A percentile compares a stretch with the other conserved stretches of the same genome.
These are phyloP conservation scores for Penaeus japonicus DNA, from an alignment of 1,140 invertebrate genomes.

Conservation along the genomic window DNA sequence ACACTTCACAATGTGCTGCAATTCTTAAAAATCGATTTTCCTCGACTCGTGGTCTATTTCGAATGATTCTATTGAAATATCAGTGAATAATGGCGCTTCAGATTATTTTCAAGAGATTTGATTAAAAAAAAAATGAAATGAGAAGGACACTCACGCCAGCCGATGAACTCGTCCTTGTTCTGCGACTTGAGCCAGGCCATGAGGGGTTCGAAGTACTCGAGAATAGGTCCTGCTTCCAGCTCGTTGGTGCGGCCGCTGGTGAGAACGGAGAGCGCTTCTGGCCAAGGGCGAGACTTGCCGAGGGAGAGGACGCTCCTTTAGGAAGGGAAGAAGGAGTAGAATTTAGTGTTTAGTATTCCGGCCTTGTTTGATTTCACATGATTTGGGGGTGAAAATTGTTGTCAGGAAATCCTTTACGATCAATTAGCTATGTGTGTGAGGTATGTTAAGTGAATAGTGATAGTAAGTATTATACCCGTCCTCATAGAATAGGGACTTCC, in stretches of 20 bases:
- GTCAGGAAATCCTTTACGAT: too few species aligned
- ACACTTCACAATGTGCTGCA: too few species aligned
- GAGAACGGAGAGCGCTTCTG: slow-evolving; percentile 81
- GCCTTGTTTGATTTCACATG: too few species aligned
- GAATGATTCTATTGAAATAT: too few species aligned
- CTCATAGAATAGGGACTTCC: too few species aligned
- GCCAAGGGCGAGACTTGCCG: slow-evolving; percentile 84
- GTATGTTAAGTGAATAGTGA: too few species aligned
- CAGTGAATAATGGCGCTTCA: background rate
- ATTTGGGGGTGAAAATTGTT: too few species aligned
- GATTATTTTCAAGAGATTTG: background rate
- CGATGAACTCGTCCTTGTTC: slow-evolving; percentile 73
- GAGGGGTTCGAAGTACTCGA: slow-evolving; percentile 85
- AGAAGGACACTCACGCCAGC: slow-evolving; percentile 67
- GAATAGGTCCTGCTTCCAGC: slow-evolving; percentile 77
- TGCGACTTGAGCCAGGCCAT: slow-evolving; percentile 79
- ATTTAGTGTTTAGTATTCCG: background rate
- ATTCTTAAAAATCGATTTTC: too few species aligned
- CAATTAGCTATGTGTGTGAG: too few species aligned
- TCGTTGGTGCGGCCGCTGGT: slow-evolving; percentile 73
- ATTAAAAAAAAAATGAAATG: background rate
- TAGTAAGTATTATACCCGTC: too few species aligned
- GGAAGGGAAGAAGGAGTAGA: slow-evolving; percentile 31
- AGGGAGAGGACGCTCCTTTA: slow-evolving; percentile 78
- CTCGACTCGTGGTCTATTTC: too few species aligned